A percentile compares a stretch with the other conserved stretches of the same genome.
phyloP scores from a whole-genome alignment of 2,888 invertebrate genomes.

The Apamea monoglypha region DNA sequence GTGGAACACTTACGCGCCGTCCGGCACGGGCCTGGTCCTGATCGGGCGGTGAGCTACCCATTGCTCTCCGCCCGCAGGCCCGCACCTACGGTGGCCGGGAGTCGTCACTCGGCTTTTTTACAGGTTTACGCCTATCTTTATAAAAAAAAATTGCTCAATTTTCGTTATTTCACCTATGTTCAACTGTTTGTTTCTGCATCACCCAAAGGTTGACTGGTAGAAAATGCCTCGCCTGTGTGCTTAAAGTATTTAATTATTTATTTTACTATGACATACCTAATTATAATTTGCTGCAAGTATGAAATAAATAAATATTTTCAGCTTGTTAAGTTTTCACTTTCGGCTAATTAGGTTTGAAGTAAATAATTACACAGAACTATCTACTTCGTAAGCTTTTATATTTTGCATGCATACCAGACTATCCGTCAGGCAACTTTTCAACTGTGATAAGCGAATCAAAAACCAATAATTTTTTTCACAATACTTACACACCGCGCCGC shows the following conservation, averaged over 20 bases:
- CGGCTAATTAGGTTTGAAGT: background rate
- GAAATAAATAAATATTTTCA: background rate
- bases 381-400: background rate
- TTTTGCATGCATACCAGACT: background rate
- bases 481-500: background rate
- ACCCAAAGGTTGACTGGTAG: background rate
- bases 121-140: background rate
- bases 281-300: background rate
- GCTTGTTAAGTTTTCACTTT: background rate
- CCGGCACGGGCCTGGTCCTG: too few relatives aligned
- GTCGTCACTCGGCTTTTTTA: too few relatives aligned
- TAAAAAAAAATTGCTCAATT: background rate
- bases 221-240: background rate
- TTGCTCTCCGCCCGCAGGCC: too few relatives aligned
- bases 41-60: too few relatives aligned
- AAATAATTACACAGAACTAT: background rate
- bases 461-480: background rate
- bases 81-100: too few relatives aligned
- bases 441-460: background rate
- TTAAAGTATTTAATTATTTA: background rate
- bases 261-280: too few relatives aligned
- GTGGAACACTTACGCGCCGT: too few relatives aligned
- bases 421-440: background rate
- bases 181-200: background rate
- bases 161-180: background rate